A percentile compares a stretch with the other conserved stretches of the same genome.
These are phyloP conservation scores for Pseudochaenichthys georgianus DNA, from an alignment of 2,797 vertebrate genomes.

Conservation along the genomic window DNA sequence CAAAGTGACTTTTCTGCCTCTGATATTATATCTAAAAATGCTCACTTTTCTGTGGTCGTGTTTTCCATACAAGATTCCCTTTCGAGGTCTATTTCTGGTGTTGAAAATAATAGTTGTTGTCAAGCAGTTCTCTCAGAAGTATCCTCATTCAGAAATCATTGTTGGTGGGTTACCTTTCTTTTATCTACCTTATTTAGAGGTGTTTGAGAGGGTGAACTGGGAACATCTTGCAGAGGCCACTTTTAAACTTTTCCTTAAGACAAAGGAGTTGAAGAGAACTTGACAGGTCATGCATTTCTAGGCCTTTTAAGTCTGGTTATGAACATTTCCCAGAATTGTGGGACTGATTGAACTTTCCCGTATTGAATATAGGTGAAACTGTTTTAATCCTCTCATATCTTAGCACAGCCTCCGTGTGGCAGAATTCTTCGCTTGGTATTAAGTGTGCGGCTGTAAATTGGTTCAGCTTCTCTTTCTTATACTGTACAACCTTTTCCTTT, in stretches of 20 bases:
- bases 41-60: conserved; percentile 27
- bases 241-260: conserved; percentile 16
- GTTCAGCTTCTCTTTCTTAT: conserved; percentile 50
- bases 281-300: conserved; percentile 7
- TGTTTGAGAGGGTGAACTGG: conserved; percentile 16
- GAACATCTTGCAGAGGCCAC: not conserved
- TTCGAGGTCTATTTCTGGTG: not conserved
- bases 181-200: not conserved
- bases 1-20: conserved; percentile 55
- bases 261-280: conserved; percentile 7
- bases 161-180: no score
- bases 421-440: conserved; percentile 33
- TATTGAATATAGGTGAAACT: conserved; percentile 41
- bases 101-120: not conserved
- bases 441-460: conserved; percentile 54
- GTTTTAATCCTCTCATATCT: conserved; percentile 56
- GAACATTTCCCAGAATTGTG: conserved; percentile 14
- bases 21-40: conserved; percentile 43
- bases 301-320: conserved; percentile 14
- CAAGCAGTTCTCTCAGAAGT: no score
- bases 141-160: no score
- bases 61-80: conserved; percentile 14
- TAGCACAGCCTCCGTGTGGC: conserved; percentile 38
- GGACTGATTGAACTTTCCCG: conserved; percentile 18
- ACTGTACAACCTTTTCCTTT: conserved; percentile 47